Percentiles rank a stretch among this genome's conserved stretches.
phyloP scores from a whole-genome alignment of 2,888 invertebrate species.

The Nasonia oneida region DNA sequence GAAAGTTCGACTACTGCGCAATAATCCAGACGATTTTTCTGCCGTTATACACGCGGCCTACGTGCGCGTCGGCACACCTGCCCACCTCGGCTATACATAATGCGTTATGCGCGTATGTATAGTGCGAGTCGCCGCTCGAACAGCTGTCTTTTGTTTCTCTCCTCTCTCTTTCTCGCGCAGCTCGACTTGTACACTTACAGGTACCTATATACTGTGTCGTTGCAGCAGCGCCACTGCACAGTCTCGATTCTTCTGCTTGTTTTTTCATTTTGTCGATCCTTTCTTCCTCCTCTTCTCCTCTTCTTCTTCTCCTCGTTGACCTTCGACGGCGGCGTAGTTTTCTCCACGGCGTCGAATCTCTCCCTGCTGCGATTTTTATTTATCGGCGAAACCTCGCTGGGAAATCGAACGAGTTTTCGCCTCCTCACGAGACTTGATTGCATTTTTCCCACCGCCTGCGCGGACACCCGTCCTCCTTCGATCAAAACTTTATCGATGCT shows the following conservation, averaged over 20 bases:
- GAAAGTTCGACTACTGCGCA: neutral
- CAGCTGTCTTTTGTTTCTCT: constrained; percentile 63
- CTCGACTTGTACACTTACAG: neutral
- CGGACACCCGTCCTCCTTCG: neutral
- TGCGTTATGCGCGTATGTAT: neutral
- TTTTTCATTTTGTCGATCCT: neutral
- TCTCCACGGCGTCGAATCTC: neutral
- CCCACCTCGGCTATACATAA: neutral
- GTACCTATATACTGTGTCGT: neutral
- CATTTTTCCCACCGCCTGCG: neutral
- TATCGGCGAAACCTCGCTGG: neutral
- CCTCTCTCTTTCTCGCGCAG: neutral
- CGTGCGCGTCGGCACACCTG: neutral
- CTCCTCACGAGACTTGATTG: neutral
- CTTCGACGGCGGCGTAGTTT: neutral
- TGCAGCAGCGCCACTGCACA: neutral
- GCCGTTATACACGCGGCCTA: neutral
- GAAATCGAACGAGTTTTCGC: neutral
- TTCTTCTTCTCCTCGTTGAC: neutral
- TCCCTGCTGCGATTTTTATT: neutral
- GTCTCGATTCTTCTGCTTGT: neutral
- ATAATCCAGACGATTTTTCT: neutral
- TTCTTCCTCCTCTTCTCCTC: neutral
- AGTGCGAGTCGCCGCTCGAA: constrained; percentile 19
- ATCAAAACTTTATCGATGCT: neutral